Evolutionary conservation across 37 sponge, comb jelly and placozoan species (phyloP).

Genomic region (Geodia barretti): DNA sequence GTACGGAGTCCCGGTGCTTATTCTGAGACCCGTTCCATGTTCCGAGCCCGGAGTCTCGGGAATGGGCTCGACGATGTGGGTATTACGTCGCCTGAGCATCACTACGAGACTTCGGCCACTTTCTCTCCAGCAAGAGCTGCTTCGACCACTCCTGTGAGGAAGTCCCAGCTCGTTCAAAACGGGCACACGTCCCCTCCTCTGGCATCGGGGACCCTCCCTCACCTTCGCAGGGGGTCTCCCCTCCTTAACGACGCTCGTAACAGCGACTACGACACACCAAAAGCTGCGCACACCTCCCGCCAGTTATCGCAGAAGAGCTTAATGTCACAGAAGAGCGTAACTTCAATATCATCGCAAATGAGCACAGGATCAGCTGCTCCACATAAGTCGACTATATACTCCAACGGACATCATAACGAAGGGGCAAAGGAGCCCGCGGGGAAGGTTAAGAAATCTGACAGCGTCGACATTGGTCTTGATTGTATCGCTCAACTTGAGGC

Average conservation of each 20-base stretch:
- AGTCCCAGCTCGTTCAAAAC: not conserved
- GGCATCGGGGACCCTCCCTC: not conserved
- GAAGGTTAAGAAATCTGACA: not conserved
- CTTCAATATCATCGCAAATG: no score
- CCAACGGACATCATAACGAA: no score
- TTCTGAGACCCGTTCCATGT: not conserved
- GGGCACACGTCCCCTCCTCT: not conserved
- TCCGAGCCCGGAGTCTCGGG: not conserved
- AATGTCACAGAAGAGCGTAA: no score
- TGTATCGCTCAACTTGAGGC: not conserved
- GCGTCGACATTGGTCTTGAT: not conserved
- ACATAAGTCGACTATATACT: no score
- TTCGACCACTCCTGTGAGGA: not conserved
- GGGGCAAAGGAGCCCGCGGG: not conserved
- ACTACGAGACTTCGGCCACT: not conserved
- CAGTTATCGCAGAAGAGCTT: not conserved
- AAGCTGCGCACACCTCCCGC: not conserved
- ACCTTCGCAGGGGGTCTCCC: not conserved
- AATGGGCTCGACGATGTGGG: not conserved
- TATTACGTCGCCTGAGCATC: not conserved
- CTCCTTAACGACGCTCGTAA: not conserved
- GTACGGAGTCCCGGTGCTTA: not conserved
- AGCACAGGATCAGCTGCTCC: no score
- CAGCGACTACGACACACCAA: not conserved
- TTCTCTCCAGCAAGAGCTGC: not conserved